Evolutionary conservation across 2,797 vertebrate genomes (phyloP).

Genomic region (Coregonus ussuriensis): DNA sequence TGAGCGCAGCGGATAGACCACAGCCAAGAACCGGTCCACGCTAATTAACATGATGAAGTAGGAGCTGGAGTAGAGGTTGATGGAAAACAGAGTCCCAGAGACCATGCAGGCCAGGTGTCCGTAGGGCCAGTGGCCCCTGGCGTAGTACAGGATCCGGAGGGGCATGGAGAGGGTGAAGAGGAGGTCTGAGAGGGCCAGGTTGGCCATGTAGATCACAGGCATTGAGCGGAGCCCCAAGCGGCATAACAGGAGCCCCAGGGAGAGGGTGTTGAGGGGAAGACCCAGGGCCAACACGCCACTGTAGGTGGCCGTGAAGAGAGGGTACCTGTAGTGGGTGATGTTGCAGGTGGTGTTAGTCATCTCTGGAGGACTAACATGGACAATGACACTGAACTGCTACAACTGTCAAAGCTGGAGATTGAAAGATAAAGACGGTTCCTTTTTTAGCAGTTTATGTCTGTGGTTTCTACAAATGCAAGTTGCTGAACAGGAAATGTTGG

Average conservation of each 20-base stretch:
- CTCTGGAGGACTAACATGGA: too few relatives aligned
- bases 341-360: too few relatives aligned
- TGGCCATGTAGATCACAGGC: slow-evolving; percentile 85
- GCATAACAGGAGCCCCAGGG: slow-evolving; percentile 81
- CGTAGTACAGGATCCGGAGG: slow-evolving; percentile 41
- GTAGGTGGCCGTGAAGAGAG: too few relatives aligned
- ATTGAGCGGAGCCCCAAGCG: slow-evolving; percentile 74
- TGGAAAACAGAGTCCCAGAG: slow-evolving; percentile 27
- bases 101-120: slow-evolving; percentile 34
- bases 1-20: slow-evolving; percentile 51
- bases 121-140: slow-evolving; percentile 22
- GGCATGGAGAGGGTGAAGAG: slow-evolving; percentile 79
- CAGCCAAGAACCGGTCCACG: slow-evolving; percentile 50
- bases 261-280: slow-evolving; percentile 75
- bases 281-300: slow-evolving; percentile 53
- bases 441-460: too few relatives aligned
- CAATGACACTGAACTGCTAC: too few relatives aligned
- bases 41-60: slow-evolving; percentile 53
- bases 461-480: too few relatives aligned
- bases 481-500: too few relatives aligned
- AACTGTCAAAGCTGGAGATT: too few relatives aligned
- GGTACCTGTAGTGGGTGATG: too few relatives aligned
- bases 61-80: slow-evolving; percentile 54
- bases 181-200: slow-evolving; percentile 82
- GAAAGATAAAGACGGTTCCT: too few relatives aligned